Evolutionary conservation across 2,113 vertebrate species (phyloP), one percentile per base, ranked within the genome.

Genomic region (Hystrix cristata): DNA sequence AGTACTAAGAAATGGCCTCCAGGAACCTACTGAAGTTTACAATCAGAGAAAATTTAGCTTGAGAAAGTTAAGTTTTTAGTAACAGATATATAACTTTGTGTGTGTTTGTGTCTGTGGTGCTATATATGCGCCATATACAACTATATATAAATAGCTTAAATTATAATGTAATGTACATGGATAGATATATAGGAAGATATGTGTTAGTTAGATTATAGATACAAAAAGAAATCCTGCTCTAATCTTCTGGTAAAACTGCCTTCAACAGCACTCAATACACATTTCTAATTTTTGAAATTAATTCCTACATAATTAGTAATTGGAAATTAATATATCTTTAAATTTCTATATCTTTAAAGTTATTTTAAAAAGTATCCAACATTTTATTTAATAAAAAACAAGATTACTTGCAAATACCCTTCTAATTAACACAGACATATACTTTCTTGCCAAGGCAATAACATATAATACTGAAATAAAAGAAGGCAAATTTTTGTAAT

Each of bases 331-430:
- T 10, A 38, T 38, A 53, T 18, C 4, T 51, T 51, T 57, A 57
- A 12, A 15, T 57, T 38, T 38, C 38, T 38, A 38, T 15, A 12
- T 2, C n/a, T 92, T n/a, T 72, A 83, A 67, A 13, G 12, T 23
- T 74, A 51, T 55, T 51, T 94, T 89, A 53, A 9, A 92, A 92
- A 69, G 55, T 83, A 78, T n/a, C 11, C 18, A 60, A 55, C 46
- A 85, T 88, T 82, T 80, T 81, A 78, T 78, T 90, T 97, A 64
- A 69, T 92, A 74, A 87, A 93, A 78, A 69, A 60, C 16, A 88
- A 79, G 15, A 53, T 55, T 92, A 51, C 31, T 92, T 86, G 13
- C 5, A 92, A 92, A 67, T 80, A 67, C 8, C 2, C 9, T 85
- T 93, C 25, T 67, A 48, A 64, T 91, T 89, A 95, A 96, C 29